phyloP scores from a whole-genome alignment of 30 jellyfish, hydroid and myxozoan species.

The Haliclystus octoradiatus region DNA sequence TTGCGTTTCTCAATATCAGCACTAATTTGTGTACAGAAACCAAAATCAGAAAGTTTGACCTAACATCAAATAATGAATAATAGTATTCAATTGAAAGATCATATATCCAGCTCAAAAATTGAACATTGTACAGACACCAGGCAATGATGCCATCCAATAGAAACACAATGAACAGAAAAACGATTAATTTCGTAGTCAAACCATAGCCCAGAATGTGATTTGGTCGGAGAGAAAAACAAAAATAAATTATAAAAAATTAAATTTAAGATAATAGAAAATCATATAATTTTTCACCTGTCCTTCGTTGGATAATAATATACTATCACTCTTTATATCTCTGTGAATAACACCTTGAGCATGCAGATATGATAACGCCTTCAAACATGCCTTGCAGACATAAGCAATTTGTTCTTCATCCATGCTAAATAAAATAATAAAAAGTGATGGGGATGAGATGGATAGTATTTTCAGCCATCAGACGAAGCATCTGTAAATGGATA shows the following conservation, averaged over 20 bases:
- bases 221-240: background rate
- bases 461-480: too few relatives aligned
- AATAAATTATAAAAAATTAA: background rate
- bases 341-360: slow-evolving; percentile 98
- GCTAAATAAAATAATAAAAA: slow-evolving; percentile 17
- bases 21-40: slow-evolving; percentile 90
- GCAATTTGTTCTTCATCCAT: slow-evolving; percentile 84
- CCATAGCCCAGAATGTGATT: background rate
- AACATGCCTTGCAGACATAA: slow-evolving; percentile 71
- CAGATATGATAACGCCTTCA: slow-evolving; percentile 79
- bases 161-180: too few relatives aligned
- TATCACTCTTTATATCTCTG: slow-evolving; percentile 98
- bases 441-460: too few relatives aligned
- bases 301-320: slow-evolving; percentile 69
- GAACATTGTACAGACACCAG: background rate
- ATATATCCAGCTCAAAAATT: background rate
- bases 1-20: slow-evolving; percentile 74
- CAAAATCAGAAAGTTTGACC: slow-evolving; percentile 95
- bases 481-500: too few relatives aligned
- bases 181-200: too few relatives aligned
- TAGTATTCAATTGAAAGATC: background rate
- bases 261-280: background rate
- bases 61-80: background rate
- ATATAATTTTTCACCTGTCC: slow-evolving; percentile 65
- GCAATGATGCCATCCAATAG: too few relatives aligned